Evolutionary conservation across 2,797 vertebrate species (phyloP).

Genomic region (Brachyalestes nurse): DNA sequence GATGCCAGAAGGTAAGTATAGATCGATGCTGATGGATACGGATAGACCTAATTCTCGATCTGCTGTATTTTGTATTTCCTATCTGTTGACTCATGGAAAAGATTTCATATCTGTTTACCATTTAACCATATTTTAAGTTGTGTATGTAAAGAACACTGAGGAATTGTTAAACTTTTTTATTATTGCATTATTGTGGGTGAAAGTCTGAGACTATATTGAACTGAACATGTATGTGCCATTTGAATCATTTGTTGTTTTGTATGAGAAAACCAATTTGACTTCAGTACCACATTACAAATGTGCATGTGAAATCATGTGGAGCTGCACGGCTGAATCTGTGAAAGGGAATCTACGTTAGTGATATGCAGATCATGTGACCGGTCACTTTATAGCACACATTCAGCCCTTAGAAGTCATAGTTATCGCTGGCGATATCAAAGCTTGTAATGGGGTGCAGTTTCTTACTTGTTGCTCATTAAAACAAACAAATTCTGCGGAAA

Average conservation of each 20-base stretch:
- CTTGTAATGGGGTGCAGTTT: neutral
- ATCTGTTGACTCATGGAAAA: neutral
- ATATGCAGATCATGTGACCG: neutral
- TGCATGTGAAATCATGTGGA: neutral
- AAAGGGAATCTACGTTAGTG: slow-evolving; percentile 20
- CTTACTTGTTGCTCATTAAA: no score
- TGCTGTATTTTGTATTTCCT: neutral
- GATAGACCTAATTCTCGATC: neutral
- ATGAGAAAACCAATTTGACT: neutral
- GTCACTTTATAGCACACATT: neutral
- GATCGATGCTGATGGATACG: neutral
- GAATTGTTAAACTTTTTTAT: no score
- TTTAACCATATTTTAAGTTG: neutral
- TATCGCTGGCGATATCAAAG: neutral
- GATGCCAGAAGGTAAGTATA: neutral
- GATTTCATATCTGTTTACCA: neutral
- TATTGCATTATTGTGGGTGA: no score
- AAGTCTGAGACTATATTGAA: neutral
- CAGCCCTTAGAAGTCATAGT: neutral
- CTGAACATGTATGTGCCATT: neutral
- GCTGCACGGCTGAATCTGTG: neutral
- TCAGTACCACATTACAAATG: neutral
- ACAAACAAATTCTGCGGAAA: no score
- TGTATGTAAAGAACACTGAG: no score
- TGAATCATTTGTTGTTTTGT: no score